Percentiles rank a stretch among this genome's conserved stretches.
Evolutionary conservation across 2,797 vertebrate genomes (phyloP).

Genomic region (Coreius guichenoti): DNA sequence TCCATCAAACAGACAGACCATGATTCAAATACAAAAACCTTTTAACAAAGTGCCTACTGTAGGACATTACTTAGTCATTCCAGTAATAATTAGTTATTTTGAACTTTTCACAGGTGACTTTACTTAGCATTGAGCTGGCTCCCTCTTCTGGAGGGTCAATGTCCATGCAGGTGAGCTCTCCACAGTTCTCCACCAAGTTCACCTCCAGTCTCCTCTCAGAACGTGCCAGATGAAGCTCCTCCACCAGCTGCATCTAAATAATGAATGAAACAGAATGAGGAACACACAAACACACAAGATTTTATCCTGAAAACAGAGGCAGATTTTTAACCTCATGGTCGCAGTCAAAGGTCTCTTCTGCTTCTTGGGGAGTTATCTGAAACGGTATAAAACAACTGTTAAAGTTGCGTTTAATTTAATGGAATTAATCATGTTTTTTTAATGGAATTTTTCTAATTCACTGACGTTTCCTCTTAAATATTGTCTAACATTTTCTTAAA

Average conservation of each 20-base stretch:
- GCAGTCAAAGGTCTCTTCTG: constrained; percentile 63
- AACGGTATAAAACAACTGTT: constrained; percentile 57
- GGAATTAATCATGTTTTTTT: neutral
- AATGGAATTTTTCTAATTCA: neutral
- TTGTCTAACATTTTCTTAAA: neutral
- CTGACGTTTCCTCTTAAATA: neutral
- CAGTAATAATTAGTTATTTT: neutral
- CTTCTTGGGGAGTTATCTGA: constrained; percentile 64
- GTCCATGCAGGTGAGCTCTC: constrained; percentile 91
- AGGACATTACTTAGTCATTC: neutral
- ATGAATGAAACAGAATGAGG: neutral
- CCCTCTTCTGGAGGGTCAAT: constrained; percentile 83
- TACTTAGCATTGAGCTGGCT: constrained; percentile 51
- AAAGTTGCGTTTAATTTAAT: neutral
- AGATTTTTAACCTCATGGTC: constrained; percentile 80
- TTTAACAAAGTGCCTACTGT: neutral
- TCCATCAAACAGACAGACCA: neutral
- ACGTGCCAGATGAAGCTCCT: constrained; percentile 87
- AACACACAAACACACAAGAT: neutral
- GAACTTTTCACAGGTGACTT: constrained; percentile 12
- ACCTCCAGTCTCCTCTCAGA: constrained; percentile 81
- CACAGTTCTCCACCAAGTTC: constrained; percentile 80
- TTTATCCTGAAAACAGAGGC: neutral
- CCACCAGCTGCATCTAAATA: constrained; percentile 84
- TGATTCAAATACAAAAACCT: neutral